Percentiles rank a stretch among this genome's conserved stretches.
Evolutionary conservation across 1,140 invertebrate species (phyloP).

Genomic region (Nasonia giraulti): DNA sequence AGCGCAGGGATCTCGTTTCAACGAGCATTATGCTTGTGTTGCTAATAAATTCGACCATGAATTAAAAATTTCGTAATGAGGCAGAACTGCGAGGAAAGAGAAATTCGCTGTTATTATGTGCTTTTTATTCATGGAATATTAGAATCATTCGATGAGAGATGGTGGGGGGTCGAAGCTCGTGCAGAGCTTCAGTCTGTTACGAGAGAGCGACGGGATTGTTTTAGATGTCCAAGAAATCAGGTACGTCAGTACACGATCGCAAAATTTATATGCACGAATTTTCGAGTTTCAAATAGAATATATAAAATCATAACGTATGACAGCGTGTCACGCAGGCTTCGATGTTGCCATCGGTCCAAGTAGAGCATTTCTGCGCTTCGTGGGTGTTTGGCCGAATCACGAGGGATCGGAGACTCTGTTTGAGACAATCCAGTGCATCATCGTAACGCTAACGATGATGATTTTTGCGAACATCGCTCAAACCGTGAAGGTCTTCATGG

Average conservation of each 20-base stretch:
- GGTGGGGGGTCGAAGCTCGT: neutral
- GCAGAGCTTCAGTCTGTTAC: neutral
- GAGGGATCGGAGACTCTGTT: neutral
- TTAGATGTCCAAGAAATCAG: constrained; percentile 24
- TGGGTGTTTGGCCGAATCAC: constrained; percentile 54
- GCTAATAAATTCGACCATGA: constrained; percentile 16
- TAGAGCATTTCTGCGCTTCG: constrained; percentile 42
- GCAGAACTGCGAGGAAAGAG: neutral
- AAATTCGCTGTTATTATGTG: neutral
- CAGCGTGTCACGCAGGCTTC: constrained; percentile 39
- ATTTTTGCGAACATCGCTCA: constrained; percentile 48
- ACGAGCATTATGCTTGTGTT: neutral
- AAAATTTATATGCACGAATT: neutral
- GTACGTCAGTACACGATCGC: neutral
- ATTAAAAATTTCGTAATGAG: constrained; percentile 5
- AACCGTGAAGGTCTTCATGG: constrained; percentile 43
- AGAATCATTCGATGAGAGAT: neutral
- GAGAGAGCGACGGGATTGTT: neutral
- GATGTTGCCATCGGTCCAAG: constrained; percentile 52
- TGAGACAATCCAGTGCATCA: neutral
- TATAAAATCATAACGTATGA: no score
- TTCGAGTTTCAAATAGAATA: no score
- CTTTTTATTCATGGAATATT: constrained; percentile 27
- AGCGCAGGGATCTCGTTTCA: neutral
- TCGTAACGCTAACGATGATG: neutral